Evolutionary conservation across 2,888 invertebrate genomes (phyloP), one percentile per base, ranked within the genome.

Genomic region (Tachina grossa): DNA sequence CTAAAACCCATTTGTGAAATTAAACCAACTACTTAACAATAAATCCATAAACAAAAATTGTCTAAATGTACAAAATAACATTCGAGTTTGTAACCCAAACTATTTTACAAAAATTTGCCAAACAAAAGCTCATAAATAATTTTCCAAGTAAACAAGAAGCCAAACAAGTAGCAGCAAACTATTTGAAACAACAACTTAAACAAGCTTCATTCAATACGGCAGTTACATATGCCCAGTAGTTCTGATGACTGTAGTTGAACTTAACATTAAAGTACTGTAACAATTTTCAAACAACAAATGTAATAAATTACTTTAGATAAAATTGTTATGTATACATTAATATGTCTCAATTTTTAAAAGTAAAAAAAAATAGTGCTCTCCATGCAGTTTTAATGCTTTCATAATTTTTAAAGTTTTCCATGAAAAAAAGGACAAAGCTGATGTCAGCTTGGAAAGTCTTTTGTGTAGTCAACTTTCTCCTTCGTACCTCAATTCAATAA

Each of bases 141-240:
- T 69, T 39, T 31, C 16, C 57, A 69, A 82, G 39, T 57, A 82
- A 57, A 66, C 80, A 81, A 59, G 2, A 66, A 43, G 45, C 59
- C 74, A 68, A 53, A 68, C 9, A 74, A 51, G 22, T 59, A 59
- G 43, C 31, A 74, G 31, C 31, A 31, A 31, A 31, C 31, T 31
- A 41, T 61, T n/a, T 61, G 4, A 6, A 66, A 41, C 14, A 59
- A 68, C 68, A 31, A 63, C 53, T 71, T 63, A 55, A 53, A 45
- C n/a, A 11, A 16, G n/a, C 10, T 22, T 31, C 31, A 53, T 41
- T 16, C 16, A 76, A 31, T 6, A 45, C 5, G n/a, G 31, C 9
- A 19, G 16, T n/a, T 72, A n/a, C 14, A n/a, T n/a, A 22, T 45
- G 11, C 59, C 72, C 49, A 31, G 39, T 1, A 71, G 57, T 22